Conservation (phyloP, 2,113 vertebrate genomes). For the Prolemur simus region DNA sequence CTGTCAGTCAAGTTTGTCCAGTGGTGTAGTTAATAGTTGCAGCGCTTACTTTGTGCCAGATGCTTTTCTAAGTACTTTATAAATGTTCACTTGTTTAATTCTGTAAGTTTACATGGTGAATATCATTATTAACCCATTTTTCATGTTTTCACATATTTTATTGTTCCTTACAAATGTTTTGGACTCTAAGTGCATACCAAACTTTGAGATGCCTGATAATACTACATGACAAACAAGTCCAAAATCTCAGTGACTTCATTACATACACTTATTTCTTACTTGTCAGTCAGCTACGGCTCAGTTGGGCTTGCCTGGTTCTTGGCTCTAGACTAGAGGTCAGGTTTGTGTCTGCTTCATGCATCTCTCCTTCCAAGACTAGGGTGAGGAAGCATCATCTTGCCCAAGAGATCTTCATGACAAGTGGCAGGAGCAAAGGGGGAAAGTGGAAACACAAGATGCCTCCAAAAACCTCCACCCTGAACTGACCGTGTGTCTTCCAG, state of each 20-base stretch:
- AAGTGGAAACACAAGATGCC: neutral
- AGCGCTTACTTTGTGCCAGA: neutral
- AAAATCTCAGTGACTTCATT: neutral
- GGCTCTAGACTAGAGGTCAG: neutral
- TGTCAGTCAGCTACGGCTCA: neutral
- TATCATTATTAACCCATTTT: neutral
- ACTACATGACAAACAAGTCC: neutral
- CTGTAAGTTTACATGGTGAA: neutral
- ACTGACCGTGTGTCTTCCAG: neutral
- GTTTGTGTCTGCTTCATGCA: neutral
- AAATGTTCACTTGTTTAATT: neutral
- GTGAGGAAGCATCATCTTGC: neutral
- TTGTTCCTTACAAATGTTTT: neutral
- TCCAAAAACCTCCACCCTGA: neutral
- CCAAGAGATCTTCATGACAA: neutral
- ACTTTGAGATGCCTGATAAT: neutral
- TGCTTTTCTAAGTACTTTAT: neutral
- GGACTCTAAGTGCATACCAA: neutral
- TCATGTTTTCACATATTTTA: neutral
- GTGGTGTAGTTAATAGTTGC: neutral
- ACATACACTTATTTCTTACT: neutral
- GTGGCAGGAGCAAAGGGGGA: neutral
- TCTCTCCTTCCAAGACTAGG: neutral
- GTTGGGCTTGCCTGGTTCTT: neutral
- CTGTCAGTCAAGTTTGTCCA: neutral